Base-by-base conservation (phyloP, 2,888 invertebrate genomes). In the Sussaba pulchella region DNA sequence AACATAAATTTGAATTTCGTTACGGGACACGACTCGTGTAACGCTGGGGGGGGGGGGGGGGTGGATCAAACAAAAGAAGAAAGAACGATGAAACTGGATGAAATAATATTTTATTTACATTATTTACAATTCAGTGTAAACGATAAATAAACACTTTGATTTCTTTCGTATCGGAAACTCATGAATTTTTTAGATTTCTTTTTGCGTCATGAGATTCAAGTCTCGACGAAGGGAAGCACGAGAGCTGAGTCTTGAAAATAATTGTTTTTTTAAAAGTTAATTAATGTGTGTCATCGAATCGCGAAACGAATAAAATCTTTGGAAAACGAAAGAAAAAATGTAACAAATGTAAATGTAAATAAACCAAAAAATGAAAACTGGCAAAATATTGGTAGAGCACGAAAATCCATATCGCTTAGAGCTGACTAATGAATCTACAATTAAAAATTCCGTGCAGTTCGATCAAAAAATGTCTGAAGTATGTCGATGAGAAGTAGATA, bases 91-190 rank as follows among this genome's bases (percentile, higher is more conserved):
- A 31, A 39, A 66, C 78, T 82, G 81, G 84, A 77, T 82, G 84
- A 83, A 81, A 80, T 69, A 83, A 54, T 79, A 72, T 84, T 87
- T 88, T 89, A 89, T 88, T 89, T 89, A 88, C 86, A 88, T 75
- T 88, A 88, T 87, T 84, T 89, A 88, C 88, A 88, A 75, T 45
- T 50, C 47, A 64, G 66, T 78, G 59, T 67, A 24, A 67, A 26
- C 67, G 59, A 70, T 57, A 43, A 52, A 24, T 67, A 36, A 59
- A 69, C 52, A 67, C 14, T 21, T 41, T 41, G 10, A 41, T 54
- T 4, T 41, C 12, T 10, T 39, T 43, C 6, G 17, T 8, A 12
- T 31, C 4, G 3, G 24, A 24, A 2, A 8, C 26, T 14, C 6
- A 47, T 67, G n/a, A 21, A 19, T 73, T 74, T 57, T 26, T 19